Percentiles rank a stretch among this genome's conserved stretches.
Conservation (phyloP, 1,140 invertebrate genomes). For the Euglossa dilemma region DNA sequence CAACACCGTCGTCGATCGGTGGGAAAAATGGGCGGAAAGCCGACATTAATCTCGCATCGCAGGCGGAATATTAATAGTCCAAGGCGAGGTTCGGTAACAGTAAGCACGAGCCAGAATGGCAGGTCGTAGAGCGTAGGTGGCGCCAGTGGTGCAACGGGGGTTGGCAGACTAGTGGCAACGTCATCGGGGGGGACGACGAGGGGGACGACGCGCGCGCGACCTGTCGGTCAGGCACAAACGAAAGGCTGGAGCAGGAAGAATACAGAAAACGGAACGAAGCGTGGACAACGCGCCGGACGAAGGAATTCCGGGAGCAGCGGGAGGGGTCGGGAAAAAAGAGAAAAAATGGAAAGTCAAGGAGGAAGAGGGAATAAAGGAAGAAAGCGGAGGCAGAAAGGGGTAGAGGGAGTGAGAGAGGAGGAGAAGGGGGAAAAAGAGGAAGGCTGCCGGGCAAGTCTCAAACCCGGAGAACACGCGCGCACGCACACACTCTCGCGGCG, state of each 20-base stretch:
- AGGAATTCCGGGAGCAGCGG: conserved; percentile 49
- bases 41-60: background rate
- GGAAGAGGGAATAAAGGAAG: too few species aligned
- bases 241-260: conserved; percentile 45
- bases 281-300: conserved; percentile 49
- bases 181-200: conserved; percentile 22
- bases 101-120: background rate
- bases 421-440: conserved; percentile 49
- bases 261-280: conserved; percentile 43
- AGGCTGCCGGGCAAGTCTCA: conserved; percentile 68
- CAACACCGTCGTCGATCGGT: too few species aligned
- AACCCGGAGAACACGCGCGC: conserved; percentile 60
- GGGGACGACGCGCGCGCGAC: conserved; percentile 16
- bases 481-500: conserved; percentile 33
- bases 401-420: conserved; percentile 47
- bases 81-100: background rate
- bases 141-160: background rate
- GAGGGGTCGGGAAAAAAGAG: conserved; percentile 47
- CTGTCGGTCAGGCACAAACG: conserved; percentile 26
- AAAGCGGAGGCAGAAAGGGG: conserved; percentile 33
- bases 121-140: background rate
- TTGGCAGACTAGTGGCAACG: background rate
- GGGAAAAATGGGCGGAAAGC: too few species aligned
- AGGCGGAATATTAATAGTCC: background rate
- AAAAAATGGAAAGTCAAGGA: conserved; percentile 8